A percentile compares a stretch with the other conserved stretches of the same genome.
These are phyloP conservation scores for Hoplodrina blanda DNA, from an alignment of 2,888 invertebrate species.

Conservation along the genomic window DNA sequence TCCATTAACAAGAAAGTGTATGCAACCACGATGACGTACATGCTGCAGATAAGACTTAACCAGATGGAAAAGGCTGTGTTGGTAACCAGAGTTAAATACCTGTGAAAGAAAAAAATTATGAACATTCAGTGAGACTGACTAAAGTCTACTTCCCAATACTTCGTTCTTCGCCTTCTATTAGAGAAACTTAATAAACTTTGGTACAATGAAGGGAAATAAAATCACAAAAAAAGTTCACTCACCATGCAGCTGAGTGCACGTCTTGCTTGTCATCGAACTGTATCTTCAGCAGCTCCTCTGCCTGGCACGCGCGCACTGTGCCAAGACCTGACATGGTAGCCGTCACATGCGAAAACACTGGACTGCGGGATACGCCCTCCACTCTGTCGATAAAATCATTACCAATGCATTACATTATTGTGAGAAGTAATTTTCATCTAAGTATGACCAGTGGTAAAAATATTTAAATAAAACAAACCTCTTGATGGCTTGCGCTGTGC, in stretches of 20 bases:
- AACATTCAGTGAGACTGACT: not conserved
- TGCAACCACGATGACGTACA: slow-evolving; percentile 91
- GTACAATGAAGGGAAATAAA: not conserved
- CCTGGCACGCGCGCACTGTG: slow-evolving; percentile 94
- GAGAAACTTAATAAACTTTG: not conserved
- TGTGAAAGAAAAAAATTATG: slow-evolving; percentile 55
- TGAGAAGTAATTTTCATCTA: not conserved
- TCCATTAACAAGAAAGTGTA: slow-evolving; percentile 92
- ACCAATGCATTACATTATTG: not conserved
- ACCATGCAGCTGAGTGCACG: slow-evolving; percentile 92
- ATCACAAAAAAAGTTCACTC: slow-evolving; percentile 60
- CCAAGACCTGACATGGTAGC: slow-evolving; percentile 94
- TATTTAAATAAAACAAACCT: slow-evolving; percentile 71
- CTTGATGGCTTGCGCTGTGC: slow-evolving; percentile 93
- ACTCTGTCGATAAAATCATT: slow-evolving; percentile 70
- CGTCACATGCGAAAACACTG: slow-evolving; percentile 95
- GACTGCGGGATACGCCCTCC: slow-evolving; percentile 92
- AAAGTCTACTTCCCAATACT: not conserved
- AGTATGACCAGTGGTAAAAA: not conserved
- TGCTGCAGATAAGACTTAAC: slow-evolving; percentile 91
- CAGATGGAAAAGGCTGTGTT: slow-evolving; percentile 92
- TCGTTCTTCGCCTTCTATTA: not conserved
- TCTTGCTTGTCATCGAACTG: slow-evolving; percentile 93
- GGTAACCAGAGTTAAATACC: slow-evolving; percentile 91
- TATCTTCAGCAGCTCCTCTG: slow-evolving; percentile 91